Evolutionary conservation across 1,140 invertebrate genomes (phyloP), one percentile per base, ranked within the genome.

Genomic region (Trachymyrmex cornetzi): DNA sequence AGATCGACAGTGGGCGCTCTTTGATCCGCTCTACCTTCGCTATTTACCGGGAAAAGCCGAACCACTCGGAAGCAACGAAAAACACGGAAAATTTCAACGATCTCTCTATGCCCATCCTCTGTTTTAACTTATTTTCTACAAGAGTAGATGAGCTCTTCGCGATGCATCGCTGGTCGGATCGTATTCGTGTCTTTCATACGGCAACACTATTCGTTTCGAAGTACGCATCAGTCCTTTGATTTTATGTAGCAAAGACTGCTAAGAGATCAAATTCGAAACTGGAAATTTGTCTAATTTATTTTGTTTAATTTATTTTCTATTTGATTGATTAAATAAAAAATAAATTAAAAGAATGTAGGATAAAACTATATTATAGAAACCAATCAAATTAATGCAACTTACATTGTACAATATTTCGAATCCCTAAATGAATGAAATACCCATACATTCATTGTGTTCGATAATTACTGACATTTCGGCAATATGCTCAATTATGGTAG

Each of bases 1-100:
- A 72, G 48, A 61, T 57, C 55, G 55, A 67, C 19, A 67, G 19
- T 67, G 48, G 14, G 16, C 34, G 9, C 9, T 84, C 79, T 87
- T 87, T 87, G 86, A 87, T 87, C 79, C 44, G 53, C 44, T 79
- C 38, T 69, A 61, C 38, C 16, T 34, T 48, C 12, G 53, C 61
- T 61, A 82, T 82, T 81, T 61, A 61, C 38, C 27, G 63, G 11
- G 2, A 57, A 82, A 84, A 75, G 80, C 69, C 80, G 80, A 44
- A 84, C 38, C 14, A 59, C 22, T 19, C 12, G 34, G 22, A 61
- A 84, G 69, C 24, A 14, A 53, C 14, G 69, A 75, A 75, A 82
- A 84, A 84, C 71, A 84, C 9, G 69, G n/a, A 61, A 69, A 74
- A 84, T 84, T 74, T 84, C 80, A 74, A 55, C 67, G 38, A 74